Evolutionary conservation across 2,113 vertebrate species (phyloP).

Genomic region (Acrocephalus kingi): DNA sequence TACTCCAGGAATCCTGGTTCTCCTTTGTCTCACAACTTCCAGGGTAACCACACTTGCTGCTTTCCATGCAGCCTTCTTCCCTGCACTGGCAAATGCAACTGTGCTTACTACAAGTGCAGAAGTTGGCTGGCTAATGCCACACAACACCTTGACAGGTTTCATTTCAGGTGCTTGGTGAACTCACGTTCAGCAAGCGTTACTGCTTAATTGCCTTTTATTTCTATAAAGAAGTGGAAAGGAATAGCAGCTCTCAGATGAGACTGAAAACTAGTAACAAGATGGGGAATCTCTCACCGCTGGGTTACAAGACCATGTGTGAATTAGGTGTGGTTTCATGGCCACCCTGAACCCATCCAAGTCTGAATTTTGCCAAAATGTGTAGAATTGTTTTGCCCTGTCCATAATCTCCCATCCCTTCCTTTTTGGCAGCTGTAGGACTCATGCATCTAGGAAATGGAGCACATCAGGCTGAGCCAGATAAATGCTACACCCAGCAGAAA

Average conservation of each 20-base stretch:
- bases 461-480: background rate
- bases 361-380: background rate
- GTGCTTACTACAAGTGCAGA: background rate
- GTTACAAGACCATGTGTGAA: background rate
- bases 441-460: background rate
- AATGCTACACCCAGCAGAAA: background rate
- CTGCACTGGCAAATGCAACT: background rate
- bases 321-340: background rate
- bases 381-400: background rate
- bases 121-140: background rate
- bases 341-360: background rate
- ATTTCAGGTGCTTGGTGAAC: background rate
- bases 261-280: background rate
- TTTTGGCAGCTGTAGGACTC: background rate
- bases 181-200: background rate
- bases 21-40: background rate
- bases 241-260: background rate
- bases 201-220: background rate
- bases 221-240: background rate
- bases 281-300: background rate
- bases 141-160: background rate
- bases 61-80: background rate
- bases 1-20: background rate
- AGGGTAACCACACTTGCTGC: background rate
- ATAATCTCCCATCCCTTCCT: background rate